phyloP scores from a whole-genome alignment of 1,140 invertebrate genomes.

The Cydia fagiglandana region DNA sequence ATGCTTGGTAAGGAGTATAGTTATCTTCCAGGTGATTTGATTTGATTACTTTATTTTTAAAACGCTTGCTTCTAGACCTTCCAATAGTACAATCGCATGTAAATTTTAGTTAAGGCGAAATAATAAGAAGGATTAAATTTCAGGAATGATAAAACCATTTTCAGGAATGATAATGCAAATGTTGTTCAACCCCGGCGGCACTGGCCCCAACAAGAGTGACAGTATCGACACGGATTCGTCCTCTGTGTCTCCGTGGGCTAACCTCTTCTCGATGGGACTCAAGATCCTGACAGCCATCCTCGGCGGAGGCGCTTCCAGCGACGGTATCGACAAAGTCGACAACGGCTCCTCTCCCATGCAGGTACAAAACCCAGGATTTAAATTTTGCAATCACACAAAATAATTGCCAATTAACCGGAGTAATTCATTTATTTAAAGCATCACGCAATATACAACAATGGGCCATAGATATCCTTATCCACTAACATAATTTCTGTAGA shows the following conservation, averaged over 20 bases:
- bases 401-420: conserved; percentile 35
- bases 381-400: conserved; percentile 34
- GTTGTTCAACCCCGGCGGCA: conserved; percentile 84
- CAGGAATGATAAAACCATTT: conserved; percentile 38
- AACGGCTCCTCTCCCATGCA: conserved; percentile 91
- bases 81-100: neutral
- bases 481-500: conserved; percentile 73
- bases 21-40: conserved; percentile 27
- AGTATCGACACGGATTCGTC: conserved; percentile 84
- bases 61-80: conserved; percentile 12
- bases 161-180: conserved; percentile 90
- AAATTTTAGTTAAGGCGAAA: conserved; percentile 4
- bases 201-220: conserved; percentile 90
- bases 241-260: conserved; percentile 90
- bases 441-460: conserved; percentile 50
- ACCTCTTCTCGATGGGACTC: conserved; percentile 87
- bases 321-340: conserved; percentile 94
- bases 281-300: conserved; percentile 91
- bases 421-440: conserved; percentile 19
- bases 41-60: conserved; percentile 21
- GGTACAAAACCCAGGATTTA: conserved; percentile 77
- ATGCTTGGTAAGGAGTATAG: conserved; percentile 82
- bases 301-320: conserved; percentile 85
- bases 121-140: conserved; percentile 30
- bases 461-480: conserved; percentile 54